Conservation (phyloP, 2,113 vertebrate species). For the Lathamus discolor region DNA sequence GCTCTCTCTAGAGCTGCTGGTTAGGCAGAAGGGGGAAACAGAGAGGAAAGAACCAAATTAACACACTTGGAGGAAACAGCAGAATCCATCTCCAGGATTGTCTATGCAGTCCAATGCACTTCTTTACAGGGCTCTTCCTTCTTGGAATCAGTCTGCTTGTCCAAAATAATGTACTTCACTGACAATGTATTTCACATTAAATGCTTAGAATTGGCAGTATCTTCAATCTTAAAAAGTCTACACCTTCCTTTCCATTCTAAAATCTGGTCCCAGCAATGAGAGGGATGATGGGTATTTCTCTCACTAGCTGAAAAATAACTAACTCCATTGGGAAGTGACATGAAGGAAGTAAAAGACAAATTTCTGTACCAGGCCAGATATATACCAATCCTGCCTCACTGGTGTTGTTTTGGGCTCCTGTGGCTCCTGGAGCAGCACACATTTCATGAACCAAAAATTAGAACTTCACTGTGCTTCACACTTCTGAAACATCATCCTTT, state of each 20-base stretch:
- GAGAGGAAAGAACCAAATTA: background rate
- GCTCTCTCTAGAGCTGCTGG: background rate
- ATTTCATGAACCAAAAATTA: background rate
- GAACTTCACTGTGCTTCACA: background rate
- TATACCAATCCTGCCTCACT: background rate
- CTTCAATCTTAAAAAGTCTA: background rate
- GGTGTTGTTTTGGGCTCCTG: background rate
- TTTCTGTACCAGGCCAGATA: background rate
- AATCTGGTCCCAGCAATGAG: background rate
- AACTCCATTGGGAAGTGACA: background rate
- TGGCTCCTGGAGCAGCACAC: background rate
- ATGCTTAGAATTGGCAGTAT: background rate
- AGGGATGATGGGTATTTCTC: background rate
- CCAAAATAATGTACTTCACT: background rate
- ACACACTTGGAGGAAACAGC: background rate
- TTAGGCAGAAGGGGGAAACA: background rate
- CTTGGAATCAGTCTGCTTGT: background rate
- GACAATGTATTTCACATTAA: background rate
- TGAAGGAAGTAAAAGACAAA: background rate
- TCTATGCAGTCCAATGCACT: background rate
- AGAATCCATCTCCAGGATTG: background rate
- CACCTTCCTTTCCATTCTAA: background rate
- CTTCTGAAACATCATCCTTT: background rate
- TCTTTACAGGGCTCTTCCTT: background rate
- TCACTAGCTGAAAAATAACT: background rate